A percentile compares a stretch with the other conserved stretches of the same genome.
Conservation (phyloP, 2,888 invertebrate species). For the Gonocerus acuteangulatus region DNA sequence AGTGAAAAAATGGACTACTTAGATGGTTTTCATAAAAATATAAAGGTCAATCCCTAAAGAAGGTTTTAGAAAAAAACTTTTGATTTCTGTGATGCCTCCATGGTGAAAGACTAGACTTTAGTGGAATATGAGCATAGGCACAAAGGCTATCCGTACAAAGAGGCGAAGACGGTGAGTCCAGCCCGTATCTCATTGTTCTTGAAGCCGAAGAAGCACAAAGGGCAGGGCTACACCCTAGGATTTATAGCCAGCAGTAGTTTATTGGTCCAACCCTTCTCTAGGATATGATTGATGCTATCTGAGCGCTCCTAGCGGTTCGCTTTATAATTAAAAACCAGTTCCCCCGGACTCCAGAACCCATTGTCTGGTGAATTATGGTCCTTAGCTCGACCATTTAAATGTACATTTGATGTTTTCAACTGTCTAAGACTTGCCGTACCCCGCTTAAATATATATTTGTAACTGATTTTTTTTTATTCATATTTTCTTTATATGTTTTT, state of each 20-base stretch:
- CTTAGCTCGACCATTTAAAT: slow-evolving; percentile 18
- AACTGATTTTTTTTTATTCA: neutral
- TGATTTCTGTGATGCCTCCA: too few relatives aligned
- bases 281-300: slow-evolving; percentile 9
- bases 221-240: neutral
- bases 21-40: too few relatives aligned
- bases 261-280: slow-evolving; percentile 10
- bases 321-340: slow-evolving; percentile 1
- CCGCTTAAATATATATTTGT: neutral
- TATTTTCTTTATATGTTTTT: neutral
- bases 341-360: neutral
- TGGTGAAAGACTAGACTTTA: too few relatives aligned
- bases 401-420: slow-evolving; percentile 18
- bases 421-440: slow-evolving; percentile 2
- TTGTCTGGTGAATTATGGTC: slow-evolving; percentile 15
- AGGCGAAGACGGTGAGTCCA: neutral
- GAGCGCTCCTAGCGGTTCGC: neutral
- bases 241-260: slow-evolving; percentile 12
- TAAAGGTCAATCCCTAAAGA: too few relatives aligned
- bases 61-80: too few relatives aligned
- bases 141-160: neutral
- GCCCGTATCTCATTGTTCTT: neutral
- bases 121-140: too few relatives aligned
- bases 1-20: too few relatives aligned
- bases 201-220: neutral